Base-by-base conservation (phyloP, 1,140 invertebrate genomes). In the Hylaeus anthracinus region DNA sequence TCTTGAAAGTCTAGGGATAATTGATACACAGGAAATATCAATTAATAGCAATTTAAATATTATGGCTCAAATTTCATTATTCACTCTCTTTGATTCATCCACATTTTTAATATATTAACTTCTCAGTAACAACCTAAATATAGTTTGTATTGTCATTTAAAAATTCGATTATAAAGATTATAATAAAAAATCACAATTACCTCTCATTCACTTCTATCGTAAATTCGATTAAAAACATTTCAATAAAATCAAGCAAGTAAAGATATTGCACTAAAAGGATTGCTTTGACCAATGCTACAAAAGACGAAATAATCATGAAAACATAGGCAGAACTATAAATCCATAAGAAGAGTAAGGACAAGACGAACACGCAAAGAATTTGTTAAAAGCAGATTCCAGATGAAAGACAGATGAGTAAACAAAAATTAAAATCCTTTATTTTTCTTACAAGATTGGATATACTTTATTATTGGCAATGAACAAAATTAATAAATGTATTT, bases 401-500 rank as follows among this genome's bases (percentile, higher is more conserved):
- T 26, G 67, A 71, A 39, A 63, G 43, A 10, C 58, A 14, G 39
- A 74, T n/a, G 37, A 64, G 15, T 74, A 39, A 78, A 71, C 56
- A 41, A 78, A 78, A 71, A 78, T 77, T 58, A 71, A 71, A 71
- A 78, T 78, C 45, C 75, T 71, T 78, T 78, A 51, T 63, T 78
- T 67, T 43, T 63, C 41, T 39, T 51, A 72, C 5, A 55, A 72
- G 58, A 72, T 61, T 15, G 45, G 45, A 70, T 12, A 71, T 63
- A 64, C 43, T 71, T 53, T 71, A 78, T 78, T 78, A 70, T 61
- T 45, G 43, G 37, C 39, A 63, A 78, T 77, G 26, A 70, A 78
- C 58, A 78, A 78, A 63, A 61, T 78, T 41, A 67, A 67, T 67
- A 67, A 45, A 67, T 67, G 43, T 67, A 51, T 51, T 67, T 53